Evolutionary conservation across 35 echinoderm and acorn worm genomes (phyloP).

Genomic region (Lytechinus variegatus): DNA sequence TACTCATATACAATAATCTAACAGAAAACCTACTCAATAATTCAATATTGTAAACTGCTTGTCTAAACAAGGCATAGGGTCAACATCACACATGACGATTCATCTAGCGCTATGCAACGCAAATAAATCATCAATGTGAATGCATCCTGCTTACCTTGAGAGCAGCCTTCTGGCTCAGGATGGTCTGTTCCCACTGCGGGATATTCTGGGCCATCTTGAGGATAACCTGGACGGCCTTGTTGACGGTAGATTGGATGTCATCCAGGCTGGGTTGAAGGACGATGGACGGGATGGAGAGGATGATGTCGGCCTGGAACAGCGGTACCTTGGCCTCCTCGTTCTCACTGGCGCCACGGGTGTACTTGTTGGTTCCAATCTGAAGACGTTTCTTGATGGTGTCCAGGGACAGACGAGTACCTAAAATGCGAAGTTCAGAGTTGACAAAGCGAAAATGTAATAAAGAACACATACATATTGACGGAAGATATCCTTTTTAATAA

Average conservation of each 20-base stretch:
- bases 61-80: background rate
- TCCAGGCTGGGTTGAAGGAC: conserved; percentile 87
- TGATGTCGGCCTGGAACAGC: conserved; percentile 87
- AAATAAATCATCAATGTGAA: background rate
- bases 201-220: conserved; percentile 96
- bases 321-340: conserved; percentile 82
- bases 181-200: conserved; percentile 94
- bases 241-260: conserved; percentile 85
- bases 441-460: too few relatives aligned
- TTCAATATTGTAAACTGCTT: background rate
- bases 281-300: conserved; percentile 89
- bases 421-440: too few relatives aligned
- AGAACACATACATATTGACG: too few relatives aligned
- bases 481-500: too few relatives aligned
- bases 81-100: background rate
- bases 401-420: conserved; percentile 93
- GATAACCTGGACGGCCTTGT: conserved; percentile 90
- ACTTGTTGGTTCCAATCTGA: conserved; percentile 87
- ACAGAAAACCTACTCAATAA: background rate
- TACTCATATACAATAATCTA: background rate
- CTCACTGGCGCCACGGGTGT: conserved; percentile 77
- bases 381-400: conserved; percentile 96
- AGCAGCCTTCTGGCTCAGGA: conserved; percentile 84
- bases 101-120: background rate
- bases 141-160: conserved; percentile 70